Percentiles rank a stretch among this genome's conserved stretches.
Evolutionary conservation across 2,113 vertebrate genomes (phyloP).

Genomic region (Heterocephalus glaber): DNA sequence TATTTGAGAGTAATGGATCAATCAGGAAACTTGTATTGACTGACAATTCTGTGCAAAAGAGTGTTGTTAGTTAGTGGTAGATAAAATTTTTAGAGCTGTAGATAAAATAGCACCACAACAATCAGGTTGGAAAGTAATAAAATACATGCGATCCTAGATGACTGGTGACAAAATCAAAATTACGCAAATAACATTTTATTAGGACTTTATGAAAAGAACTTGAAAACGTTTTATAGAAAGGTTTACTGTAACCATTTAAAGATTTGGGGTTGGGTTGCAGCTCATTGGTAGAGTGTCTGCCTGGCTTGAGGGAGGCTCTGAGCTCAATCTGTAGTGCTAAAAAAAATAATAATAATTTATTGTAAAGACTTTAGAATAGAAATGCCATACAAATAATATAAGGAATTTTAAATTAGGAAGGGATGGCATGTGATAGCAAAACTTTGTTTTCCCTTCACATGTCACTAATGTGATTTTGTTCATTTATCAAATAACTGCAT

Average conservation of each 20-base stretch:
- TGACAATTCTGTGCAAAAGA: background rate
- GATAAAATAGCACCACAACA: conserved; percentile 6
- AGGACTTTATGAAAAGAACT: background rate
- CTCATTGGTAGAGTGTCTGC: too few relatives aligned
- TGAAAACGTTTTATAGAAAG: conserved; percentile 36
- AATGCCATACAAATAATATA: background rate
- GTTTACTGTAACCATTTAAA: background rate
- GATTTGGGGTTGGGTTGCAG: background rate
- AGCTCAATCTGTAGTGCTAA: background rate
- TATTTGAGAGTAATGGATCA: background rate
- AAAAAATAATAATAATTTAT: background rate
- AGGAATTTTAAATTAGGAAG: background rate
- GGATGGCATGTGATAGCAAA: background rate
- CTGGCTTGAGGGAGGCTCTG: background rate
- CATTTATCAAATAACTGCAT: background rate
- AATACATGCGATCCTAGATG: background rate
- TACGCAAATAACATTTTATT: conserved; percentile 10
- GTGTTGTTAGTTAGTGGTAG: background rate
- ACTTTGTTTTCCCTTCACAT: background rate
- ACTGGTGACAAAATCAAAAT: background rate
- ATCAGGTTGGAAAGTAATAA: background rate
- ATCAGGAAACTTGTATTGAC: background rate
- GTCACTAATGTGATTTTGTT: background rate
- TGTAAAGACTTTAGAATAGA: conserved; percentile 25
- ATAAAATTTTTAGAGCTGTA: background rate